Conservation (phyloP, 2,888 invertebrate genomes). For the Cerastoderma edule region DNA sequence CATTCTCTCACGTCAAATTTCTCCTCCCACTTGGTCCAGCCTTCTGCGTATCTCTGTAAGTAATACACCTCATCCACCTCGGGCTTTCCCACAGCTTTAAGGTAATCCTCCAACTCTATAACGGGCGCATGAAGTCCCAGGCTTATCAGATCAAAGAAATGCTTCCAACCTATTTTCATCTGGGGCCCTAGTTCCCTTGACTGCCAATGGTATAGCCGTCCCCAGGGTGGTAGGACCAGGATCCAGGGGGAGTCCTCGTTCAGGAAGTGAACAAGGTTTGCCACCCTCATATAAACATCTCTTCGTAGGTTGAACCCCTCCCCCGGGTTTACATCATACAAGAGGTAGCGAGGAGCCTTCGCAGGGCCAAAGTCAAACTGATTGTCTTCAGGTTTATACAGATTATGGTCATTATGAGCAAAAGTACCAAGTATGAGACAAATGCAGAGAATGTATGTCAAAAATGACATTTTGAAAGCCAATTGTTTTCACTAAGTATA, state of each 20-base stretch:
- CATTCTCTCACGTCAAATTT: slow-evolving; percentile 89
- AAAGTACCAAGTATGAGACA: slow-evolving; percentile 12
- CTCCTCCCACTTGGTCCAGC: slow-evolving; percentile 94
- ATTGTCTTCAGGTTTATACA: slow-evolving; percentile 51
- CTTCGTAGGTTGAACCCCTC: slow-evolving; percentile 98
- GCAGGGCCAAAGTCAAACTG: slow-evolving; percentile 37
- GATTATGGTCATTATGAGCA: slow-evolving; percentile 47
- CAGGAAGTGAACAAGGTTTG: slow-evolving; percentile 91
- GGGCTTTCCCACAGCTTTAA: slow-evolving; percentile 86
- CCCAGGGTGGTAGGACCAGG: slow-evolving; percentile 96
- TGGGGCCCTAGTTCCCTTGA: slow-evolving; percentile 83
- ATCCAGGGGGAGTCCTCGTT: slow-evolving; percentile 84
- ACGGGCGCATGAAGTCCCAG: slow-evolving; percentile 92
- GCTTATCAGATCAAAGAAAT: slow-evolving; percentile 93
- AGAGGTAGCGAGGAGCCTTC: slow-evolving; percentile 87
- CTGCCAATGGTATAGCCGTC: slow-evolving; percentile 95
- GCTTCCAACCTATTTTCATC: slow-evolving; percentile 90
- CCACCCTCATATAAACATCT: slow-evolving; percentile 97
- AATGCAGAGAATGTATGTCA: neutral
- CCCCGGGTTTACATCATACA: slow-evolving; percentile 97
- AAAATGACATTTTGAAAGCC: slow-evolving; percentile 11
- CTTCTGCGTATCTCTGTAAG: slow-evolving; percentile 93
- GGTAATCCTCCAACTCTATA: slow-evolving; percentile 92
- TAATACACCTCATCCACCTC: slow-evolving; percentile 91
- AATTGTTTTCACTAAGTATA: neutral